phyloP scores from a whole-genome alignment of 2,888 invertebrate genomes.

The Catocala nupta region DNA sequence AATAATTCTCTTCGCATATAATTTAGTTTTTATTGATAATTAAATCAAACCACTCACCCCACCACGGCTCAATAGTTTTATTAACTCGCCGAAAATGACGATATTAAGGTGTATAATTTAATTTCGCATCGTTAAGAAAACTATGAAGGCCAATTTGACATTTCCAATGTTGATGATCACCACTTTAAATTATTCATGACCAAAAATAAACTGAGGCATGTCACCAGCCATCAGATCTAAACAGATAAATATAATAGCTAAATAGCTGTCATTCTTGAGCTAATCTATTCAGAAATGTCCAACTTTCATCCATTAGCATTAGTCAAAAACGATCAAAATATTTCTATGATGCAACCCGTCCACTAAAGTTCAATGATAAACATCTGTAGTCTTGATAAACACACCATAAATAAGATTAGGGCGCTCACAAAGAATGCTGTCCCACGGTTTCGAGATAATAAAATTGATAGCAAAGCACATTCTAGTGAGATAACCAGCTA shows the following conservation, averaged over 20 bases:
- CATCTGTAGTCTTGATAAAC: constrained; percentile 49
- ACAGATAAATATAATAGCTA: constrained; percentile 34
- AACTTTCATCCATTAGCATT: constrained; percentile 29
- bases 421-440: constrained; percentile 47
- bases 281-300: constrained; percentile 16
- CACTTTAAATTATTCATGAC: too few species aligned
- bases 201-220: constrained; percentile 7
- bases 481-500: constrained; percentile 48
- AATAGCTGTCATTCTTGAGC: constrained; percentile 27
- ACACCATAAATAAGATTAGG: constrained; percentile 52
- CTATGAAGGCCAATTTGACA: not conserved
- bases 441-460: constrained; percentile 52
- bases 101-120: too few species aligned
- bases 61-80: too few species aligned
- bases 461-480: constrained; percentile 48
- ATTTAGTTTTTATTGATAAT: too few species aligned
- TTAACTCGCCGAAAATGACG: too few species aligned
- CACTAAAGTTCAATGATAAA: constrained; percentile 35
- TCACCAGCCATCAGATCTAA: constrained; percentile 24
- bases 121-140: not conserved
- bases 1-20: too few species aligned
- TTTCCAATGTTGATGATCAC: not conserved
- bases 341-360: constrained; percentile 36
- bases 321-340: constrained; percentile 50
- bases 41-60: too few species aligned